These are phyloP conservation scores for Hyles vespertilio DNA, from an alignment of 1,140 invertebrate species.

Conservation along the genomic window DNA sequence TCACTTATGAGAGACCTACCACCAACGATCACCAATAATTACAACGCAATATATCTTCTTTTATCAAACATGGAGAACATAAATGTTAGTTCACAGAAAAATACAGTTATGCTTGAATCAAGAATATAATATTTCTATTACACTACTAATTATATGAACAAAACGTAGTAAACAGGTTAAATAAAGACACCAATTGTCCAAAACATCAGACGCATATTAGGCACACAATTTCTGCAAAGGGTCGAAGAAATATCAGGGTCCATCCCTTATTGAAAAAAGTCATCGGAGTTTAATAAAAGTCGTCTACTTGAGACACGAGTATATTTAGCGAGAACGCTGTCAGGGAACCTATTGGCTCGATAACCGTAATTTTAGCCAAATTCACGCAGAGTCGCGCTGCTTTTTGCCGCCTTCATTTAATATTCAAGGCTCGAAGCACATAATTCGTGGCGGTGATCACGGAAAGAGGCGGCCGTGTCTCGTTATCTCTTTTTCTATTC, in stretches of 20 bases:
- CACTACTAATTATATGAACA: too few species aligned
- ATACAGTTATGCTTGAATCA: neutral
- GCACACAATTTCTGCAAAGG: too few species aligned
- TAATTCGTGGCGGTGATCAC: slow-evolving; percentile 55
- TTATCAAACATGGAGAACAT: neutral
- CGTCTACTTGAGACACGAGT: slow-evolving; percentile 10
- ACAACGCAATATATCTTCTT: too few species aligned
- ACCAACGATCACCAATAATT: too few species aligned
- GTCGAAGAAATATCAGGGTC: slow-evolving; percentile 3
- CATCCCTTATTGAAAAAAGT: slow-evolving; percentile 30
- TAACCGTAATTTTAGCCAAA: slow-evolving; percentile 50
- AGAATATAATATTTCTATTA: neutral
- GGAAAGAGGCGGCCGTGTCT: slow-evolving; percentile 29
- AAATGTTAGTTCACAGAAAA: neutral
- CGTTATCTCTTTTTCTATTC: slow-evolving; percentile 42
- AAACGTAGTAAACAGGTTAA: too few species aligned
- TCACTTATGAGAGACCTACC: too few species aligned
- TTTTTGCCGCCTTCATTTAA: slow-evolving; percentile 39
- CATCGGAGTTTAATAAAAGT: slow-evolving; percentile 29
- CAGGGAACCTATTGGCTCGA: slow-evolving; percentile 36
- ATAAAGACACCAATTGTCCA: too few species aligned
- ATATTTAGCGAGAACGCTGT: slow-evolving; percentile 29
- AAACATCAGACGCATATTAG: too few species aligned
- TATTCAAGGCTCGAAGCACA: slow-evolving; percentile 50
- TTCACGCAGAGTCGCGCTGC: slow-evolving; percentile 36